Evolutionary conservation across 2,113 vertebrate species (phyloP).

Genomic region (Cnemophilus loriae): DNA sequence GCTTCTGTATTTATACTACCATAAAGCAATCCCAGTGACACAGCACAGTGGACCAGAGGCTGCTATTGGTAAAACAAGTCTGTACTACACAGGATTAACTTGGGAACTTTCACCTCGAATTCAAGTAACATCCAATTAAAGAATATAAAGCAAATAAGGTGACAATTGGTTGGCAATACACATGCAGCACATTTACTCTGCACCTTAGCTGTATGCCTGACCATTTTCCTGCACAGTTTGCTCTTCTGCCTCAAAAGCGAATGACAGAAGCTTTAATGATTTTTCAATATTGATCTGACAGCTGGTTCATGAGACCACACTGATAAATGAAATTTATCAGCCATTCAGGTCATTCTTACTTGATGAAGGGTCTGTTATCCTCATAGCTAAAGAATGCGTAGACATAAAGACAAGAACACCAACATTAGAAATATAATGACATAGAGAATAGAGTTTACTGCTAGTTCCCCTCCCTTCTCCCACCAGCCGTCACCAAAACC

Average conservation of each 20-base stretch:
- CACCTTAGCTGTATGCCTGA: conserved; percentile 48
- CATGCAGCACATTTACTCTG: conserved; percentile 59
- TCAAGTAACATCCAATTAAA: conserved; percentile 53
- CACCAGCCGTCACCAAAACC: conserved; percentile 1
- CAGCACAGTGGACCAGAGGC: not conserved
- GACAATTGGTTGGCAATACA: conserved; percentile 46
- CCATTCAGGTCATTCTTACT: conserved; percentile 90
- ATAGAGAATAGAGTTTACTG: conserved; percentile 35
- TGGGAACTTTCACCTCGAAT: not conserved
- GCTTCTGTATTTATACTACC: not conserved
- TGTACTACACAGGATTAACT: conserved; percentile 39
- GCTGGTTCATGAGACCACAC: conserved; percentile 78
- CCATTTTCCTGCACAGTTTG: conserved; percentile 77
- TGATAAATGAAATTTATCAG: conserved; percentile 81
- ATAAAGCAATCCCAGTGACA: not conserved
- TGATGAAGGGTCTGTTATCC: conserved; percentile 95
- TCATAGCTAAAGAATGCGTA: conserved; percentile 87
- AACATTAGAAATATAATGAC: conserved; percentile 79
- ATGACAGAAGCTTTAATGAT: conserved; percentile 82
- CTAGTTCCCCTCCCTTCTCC: conserved; percentile 31
- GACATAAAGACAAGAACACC: conserved; percentile 80
- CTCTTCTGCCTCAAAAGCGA: conserved; percentile 80
- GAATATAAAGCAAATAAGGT: not conserved
- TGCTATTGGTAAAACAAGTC: conserved; percentile 53
- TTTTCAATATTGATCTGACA: conserved; percentile 77